These are phyloP conservation scores for Desmophyllum pertusum DNA, from an alignment of 92 coral and sea anemone genomes.

Conservation along the genomic window DNA sequence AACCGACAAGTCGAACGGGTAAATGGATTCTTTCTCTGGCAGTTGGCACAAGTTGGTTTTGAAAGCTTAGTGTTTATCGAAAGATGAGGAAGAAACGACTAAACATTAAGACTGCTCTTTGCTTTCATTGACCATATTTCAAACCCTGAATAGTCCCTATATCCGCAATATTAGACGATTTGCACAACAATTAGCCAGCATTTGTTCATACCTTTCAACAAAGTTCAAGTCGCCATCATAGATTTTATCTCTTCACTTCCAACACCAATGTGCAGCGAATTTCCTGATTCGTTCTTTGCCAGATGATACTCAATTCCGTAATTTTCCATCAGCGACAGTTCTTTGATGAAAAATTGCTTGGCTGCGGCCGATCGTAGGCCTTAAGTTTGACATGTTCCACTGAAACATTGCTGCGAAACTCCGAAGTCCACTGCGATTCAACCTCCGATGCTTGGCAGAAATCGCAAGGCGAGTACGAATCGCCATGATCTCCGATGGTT, in stretches of 20 bases:
- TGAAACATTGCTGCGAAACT: conserved; percentile 74
- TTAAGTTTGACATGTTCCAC: conserved; percentile 72
- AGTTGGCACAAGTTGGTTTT: not conserved
- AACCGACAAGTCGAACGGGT: not conserved
- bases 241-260: conserved; percentile 88
- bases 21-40: not conserved
- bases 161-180: not conserved
- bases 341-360: conserved; percentile 87
- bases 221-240: conserved; percentile 82
- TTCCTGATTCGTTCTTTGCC: conserved; percentile 74
- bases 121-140: not conserved
- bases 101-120: not conserved
- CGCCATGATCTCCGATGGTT: conserved; percentile 83
- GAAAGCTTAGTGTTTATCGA: not conserved
- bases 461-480: conserved; percentile 59
- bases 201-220: conserved; percentile 73
- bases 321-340: conserved; percentile 79
- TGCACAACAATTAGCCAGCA: not conserved
- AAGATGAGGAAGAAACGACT: not conserved
- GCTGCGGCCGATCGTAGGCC: conserved; percentile 85
- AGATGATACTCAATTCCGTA: conserved; percentile 93
- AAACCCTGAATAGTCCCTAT: conserved; percentile 13
- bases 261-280: conserved; percentile 78
- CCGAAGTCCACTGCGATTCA: conserved; percentile 76
- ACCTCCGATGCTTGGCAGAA: conserved; percentile 61